A percentile compares a stretch with the other conserved stretches of the same genome.
phyloP scores from a whole-genome alignment of 2,888 invertebrate genomes.

The Yponomeuta evonymella region DNA sequence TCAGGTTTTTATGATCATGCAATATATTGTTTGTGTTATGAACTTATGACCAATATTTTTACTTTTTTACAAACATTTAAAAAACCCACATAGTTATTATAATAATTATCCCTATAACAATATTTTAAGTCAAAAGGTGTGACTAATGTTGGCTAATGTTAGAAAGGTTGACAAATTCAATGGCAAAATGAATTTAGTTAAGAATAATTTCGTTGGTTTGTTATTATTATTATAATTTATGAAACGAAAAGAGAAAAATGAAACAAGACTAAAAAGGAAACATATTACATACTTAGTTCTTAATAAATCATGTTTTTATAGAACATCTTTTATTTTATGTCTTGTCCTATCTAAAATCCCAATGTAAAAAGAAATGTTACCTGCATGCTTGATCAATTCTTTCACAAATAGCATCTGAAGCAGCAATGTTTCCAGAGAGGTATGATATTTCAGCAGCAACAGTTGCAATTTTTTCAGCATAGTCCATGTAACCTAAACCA shows the following conservation, averaged over 20 bases:
- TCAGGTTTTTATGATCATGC: background rate
- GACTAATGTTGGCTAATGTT: slow-evolving; percentile 46
- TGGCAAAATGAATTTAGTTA: slow-evolving; percentile 1
- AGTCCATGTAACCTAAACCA: slow-evolving; percentile 69
- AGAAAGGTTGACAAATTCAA: slow-evolving; percentile 18
- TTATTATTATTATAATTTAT: slow-evolving; percentile 11
- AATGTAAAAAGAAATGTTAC: slow-evolving; percentile 31
- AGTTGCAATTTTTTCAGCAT: slow-evolving; percentile 73
- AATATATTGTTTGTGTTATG: slow-evolving; percentile 2
- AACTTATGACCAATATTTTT: slow-evolving; percentile 12
- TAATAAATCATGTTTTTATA: slow-evolving; percentile 13
- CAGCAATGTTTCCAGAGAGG: slow-evolving; percentile 68
- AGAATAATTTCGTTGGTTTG: slow-evolving; percentile 11
- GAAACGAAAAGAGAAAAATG: background rate
- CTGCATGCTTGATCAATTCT: slow-evolving; percentile 67
- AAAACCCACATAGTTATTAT: background rate
- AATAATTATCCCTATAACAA: slow-evolving; percentile 23
- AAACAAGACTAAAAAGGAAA: slow-evolving; percentile 23
- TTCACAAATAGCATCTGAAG: slow-evolving; percentile 73
- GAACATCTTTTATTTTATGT: background rate
- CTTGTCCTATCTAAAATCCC: too few relatives aligned
- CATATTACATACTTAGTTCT: slow-evolving; percentile 15
- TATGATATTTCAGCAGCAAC: slow-evolving; percentile 73
- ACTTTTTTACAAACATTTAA: slow-evolving; percentile 10
- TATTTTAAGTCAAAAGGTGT: slow-evolving; percentile 50